A percentile compares a stretch with the other conserved stretches of the same genome.
Evolutionary conservation across 2,888 invertebrate species (phyloP).

Genomic region (Pasiphila rectangulata): DNA sequence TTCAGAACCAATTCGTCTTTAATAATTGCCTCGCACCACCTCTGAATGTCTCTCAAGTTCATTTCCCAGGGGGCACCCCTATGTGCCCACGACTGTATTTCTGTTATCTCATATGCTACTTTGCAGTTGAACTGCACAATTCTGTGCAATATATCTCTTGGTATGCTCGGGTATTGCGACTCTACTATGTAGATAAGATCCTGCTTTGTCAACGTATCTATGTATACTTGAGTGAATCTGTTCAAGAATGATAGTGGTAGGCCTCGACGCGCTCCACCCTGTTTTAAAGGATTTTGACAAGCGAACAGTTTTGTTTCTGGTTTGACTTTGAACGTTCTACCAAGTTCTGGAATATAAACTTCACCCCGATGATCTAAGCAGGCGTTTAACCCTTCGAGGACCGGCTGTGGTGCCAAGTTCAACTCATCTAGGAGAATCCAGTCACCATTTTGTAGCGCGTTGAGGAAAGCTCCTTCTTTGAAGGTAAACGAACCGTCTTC

Average conservation of each 20-base stretch:
- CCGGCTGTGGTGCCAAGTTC: conserved; percentile 98
- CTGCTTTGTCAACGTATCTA: conserved; percentile 82
- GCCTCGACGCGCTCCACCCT: conserved; percentile 97
- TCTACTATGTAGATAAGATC: conserved; percentile 85
- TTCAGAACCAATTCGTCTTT: conserved; percentile 51
- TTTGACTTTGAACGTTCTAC: conserved; percentile 89
- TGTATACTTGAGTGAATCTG: conserved; percentile 94
- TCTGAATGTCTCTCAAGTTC: conserved; percentile 95
- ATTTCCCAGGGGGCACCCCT: conserved; percentile 97
- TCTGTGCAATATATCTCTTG: conserved; percentile 80
- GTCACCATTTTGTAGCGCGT: conserved; percentile 93
- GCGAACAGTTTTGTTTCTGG: conserved; percentile 93
- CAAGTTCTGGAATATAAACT: conserved; percentile 96
- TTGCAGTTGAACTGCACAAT: conserved; percentile 90
- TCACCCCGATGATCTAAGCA: conserved; percentile 98
- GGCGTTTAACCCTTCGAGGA: conserved; percentile 98
- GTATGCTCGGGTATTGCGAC: conserved; percentile 83
- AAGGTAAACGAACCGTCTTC: conserved; percentile 97
- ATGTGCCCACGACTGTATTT: conserved; percentile 85
- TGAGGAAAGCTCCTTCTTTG: conserved; percentile 97
- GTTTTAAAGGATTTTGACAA: conserved; percentile 97
- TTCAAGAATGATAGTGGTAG: conserved; percentile 98
- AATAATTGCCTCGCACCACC: conserved; percentile 92
- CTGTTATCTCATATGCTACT: conserved; percentile 83
- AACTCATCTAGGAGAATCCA: conserved; percentile 99